Conservation (phyloP, 2,797 vertebrate species). For the Manis pentadactyla region DNA sequence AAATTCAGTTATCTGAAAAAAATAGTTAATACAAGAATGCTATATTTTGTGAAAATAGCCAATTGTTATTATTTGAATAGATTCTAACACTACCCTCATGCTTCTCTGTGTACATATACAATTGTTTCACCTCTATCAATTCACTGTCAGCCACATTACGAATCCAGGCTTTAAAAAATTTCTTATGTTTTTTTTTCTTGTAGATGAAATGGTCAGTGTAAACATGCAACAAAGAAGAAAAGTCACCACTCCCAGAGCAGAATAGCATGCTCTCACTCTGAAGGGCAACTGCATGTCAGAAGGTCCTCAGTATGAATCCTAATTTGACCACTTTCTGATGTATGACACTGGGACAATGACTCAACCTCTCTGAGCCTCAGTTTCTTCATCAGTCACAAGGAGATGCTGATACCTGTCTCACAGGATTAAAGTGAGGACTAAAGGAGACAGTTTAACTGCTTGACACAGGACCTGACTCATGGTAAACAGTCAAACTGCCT, state of each 20-base stretch:
- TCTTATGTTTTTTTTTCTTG: background rate
- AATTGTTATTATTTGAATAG: background rate
- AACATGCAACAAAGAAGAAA: background rate
- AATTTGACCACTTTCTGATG: background rate
- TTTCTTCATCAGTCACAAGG: background rate
- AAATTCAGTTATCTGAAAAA: conserved; percentile 21
- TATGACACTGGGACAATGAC: background rate
- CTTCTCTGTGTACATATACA: background rate
- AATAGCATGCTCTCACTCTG: background rate
- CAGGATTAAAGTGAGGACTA: background rate
- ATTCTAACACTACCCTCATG: background rate
- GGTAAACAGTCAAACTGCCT: background rate
- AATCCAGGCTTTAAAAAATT: background rate
- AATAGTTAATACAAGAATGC: background rate
- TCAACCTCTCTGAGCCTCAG: background rate
- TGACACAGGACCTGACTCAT: background rate
- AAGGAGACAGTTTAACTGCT: background rate
- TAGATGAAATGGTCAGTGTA: background rate
- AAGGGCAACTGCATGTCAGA: background rate
- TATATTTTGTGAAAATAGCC: conserved; percentile 18
- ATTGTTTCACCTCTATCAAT: background rate
- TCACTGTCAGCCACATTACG: background rate
- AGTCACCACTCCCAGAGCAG: background rate
- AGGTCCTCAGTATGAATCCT: background rate
- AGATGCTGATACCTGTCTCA: background rate